phyloP scores from a whole-genome alignment of 2,797 vertebrate species.

The Pelobates cultripes region DNA sequence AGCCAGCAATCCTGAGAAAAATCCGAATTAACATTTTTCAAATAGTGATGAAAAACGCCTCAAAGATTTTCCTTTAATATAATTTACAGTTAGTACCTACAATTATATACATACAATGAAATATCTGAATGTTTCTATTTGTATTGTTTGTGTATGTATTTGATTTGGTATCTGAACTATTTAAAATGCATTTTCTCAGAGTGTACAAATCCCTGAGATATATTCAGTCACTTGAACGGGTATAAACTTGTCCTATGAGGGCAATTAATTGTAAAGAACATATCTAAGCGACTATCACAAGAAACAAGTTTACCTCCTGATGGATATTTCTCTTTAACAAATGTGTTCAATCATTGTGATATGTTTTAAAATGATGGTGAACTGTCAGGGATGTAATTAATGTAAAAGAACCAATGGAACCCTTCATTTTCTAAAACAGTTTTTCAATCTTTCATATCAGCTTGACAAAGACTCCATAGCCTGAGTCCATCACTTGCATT shows the following conservation, averaged over 20 bases:
- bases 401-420: conserved; percentile 36
- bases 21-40: too few relatives aligned
- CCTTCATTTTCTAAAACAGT: conserved; percentile 30
- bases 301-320: conserved; percentile 41
- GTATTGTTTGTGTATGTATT: background rate
- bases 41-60: too few relatives aligned
- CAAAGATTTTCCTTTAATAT: too few relatives aligned
- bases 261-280: conserved; percentile 36
- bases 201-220: conserved; percentile 10
- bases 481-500: background rate
- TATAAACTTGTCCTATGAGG: conserved; percentile 36
- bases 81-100: too few relatives aligned
- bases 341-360: conserved; percentile 44
- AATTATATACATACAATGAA: too few relatives aligned
- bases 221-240: conserved; percentile 22
- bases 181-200: background rate
- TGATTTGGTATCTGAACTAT: background rate
- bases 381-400: conserved; percentile 49
- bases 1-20: too few relatives aligned
- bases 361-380: conserved; percentile 36
- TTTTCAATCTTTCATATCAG: conserved; percentile 32
- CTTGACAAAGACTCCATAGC: conserved; percentile 17
- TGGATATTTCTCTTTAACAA: conserved; percentile 49
- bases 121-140: too few relatives aligned
- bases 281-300: conserved; percentile 26